Base-by-base conservation (phyloP, 1,140 invertebrate genomes). In the Heliconius hermathena region DNA sequence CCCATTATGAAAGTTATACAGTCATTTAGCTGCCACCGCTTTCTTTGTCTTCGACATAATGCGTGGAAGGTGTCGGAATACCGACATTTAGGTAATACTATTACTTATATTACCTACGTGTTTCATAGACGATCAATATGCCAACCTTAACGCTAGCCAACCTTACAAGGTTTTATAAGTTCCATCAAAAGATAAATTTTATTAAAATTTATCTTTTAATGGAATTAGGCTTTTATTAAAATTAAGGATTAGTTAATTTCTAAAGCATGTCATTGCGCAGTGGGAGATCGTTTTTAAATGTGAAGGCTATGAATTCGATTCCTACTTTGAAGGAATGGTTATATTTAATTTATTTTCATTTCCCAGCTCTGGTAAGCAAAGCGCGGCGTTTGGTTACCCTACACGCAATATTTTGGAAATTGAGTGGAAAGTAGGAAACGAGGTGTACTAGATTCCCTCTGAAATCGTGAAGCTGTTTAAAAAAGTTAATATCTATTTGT, bases 31-130 rank as follows among this genome's bases (percentile, higher is more conserved):
- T 29, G 60, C 60, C 26, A 29, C 60, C 60, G 60, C 60, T 66
- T 66, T 66, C 60, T 66, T 66, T 66, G 60, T 66, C 60, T 66
- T 66, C 60, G 22, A 66, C 60, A 66, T 66, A 66, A 66, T 66
- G 22, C 26, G 60, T 29, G 60, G 3, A 66, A 29, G 60, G 60
- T 66, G 60, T 66, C 60, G 60, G 60, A 66, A 66, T 66, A 66
- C 29, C 60, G 60, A 66, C 60, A 66, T n/a, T 66, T 66, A 66
- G 13, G 60, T 29, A 66, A 66, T 29, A 29, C 60, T 29, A 66
- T 66, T 29, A 66, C 60, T 29, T 66, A 66, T 66, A 66, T 66
- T 66, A 16, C 22, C 26, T 66, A 66, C 60, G 60, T 66, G 60
- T 66, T 66, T 66, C 60, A 66, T 66, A 66, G 60, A 66, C 60